Conservation (phyloP, 1,140 invertebrate species). For the Drosophila pachea region DNA sequence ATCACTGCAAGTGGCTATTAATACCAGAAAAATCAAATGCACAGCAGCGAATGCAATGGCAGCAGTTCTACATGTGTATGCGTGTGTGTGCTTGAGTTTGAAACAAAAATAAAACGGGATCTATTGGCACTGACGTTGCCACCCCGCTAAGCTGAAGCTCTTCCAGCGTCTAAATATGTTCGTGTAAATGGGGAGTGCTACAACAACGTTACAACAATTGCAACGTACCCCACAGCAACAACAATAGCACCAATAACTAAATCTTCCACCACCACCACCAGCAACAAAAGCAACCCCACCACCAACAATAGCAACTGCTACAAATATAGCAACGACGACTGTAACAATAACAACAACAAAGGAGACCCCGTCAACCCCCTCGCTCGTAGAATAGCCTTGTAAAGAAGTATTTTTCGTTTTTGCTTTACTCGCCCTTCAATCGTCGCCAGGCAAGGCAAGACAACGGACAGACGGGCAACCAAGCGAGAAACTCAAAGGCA, state of each 20-base stretch:
- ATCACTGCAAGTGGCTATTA: constrained; percentile 5
- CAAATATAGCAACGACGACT: constrained; percentile 23
- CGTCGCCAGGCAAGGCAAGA: constrained; percentile 17
- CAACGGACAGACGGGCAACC: constrained; percentile 27
- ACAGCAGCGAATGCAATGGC: constrained; percentile 24
- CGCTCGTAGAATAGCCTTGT: constrained; percentile 39
- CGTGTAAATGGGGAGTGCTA: constrained; percentile 25
- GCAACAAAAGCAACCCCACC: constrained; percentile 31
- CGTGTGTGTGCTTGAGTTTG: constrained; percentile 12
- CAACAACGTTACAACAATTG: constrained; percentile 30
- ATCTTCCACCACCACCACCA: constrained; percentile 45
- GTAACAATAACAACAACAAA: constrained; percentile 19
- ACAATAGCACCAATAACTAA: constrained; percentile 33
- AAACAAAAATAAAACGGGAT: constrained; percentile 48
- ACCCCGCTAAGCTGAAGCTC: constrained; percentile 42
- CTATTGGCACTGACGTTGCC: constrained; percentile 26
- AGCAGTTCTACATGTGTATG: constrained; percentile 14
- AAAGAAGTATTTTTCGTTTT: constrained; percentile 48
- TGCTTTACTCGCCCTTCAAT: constrained; percentile 49
- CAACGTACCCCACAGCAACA: constrained; percentile 33
- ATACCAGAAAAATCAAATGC: constrained; percentile 9
- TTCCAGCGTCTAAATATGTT: constrained; percentile 23
- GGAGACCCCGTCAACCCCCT: constrained; percentile 40
- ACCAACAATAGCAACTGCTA: constrained; percentile 29
- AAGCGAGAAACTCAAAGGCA: constrained; percentile 27